A percentile compares a stretch with the other conserved stretches of the same genome.
phyloP scores from a whole-genome alignment of 92 coral and sea anemone species.

The Parazoanthus swiftii region DNA sequence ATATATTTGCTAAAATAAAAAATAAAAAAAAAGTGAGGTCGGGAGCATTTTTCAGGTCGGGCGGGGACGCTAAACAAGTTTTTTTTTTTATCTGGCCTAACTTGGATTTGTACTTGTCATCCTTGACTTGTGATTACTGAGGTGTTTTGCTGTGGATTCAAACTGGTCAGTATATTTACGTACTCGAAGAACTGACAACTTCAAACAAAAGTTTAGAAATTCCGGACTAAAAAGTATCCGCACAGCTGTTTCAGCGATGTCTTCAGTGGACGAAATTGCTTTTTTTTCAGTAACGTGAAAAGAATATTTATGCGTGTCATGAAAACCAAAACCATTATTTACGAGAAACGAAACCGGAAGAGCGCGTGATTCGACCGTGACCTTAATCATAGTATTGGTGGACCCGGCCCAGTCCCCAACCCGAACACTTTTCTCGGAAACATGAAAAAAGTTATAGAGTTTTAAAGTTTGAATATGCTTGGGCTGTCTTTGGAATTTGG shows the following conservation, averaged over 20 bases:
- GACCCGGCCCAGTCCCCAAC: not conserved
- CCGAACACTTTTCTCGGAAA: too few relatives aligned
- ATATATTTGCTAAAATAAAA: too few relatives aligned
- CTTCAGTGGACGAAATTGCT: not conserved
- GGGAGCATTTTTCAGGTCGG: too few relatives aligned
- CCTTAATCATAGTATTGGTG: not conserved
- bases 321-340: slow-evolving; percentile 18
- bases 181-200: not conserved
- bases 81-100: not conserved
- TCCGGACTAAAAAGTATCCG: not conserved
- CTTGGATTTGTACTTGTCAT: slow-evolving; percentile 12
- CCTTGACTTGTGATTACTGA: not conserved
- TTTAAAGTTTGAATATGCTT: too few relatives aligned
- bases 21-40: too few relatives aligned
- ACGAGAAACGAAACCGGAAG: not conserved
- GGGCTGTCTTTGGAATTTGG: too few relatives aligned
- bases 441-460: too few relatives aligned
- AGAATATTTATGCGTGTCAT: not conserved
- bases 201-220: slow-evolving; percentile 1
- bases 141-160: not conserved
- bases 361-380: not conserved
- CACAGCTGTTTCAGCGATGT: slow-evolving; percentile 24
- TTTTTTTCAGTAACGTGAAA: slow-evolving; percentile 7
- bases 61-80: too few relatives aligned
- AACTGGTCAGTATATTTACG: not conserved